Evolutionary conservation across 92 coral and sea anemone species (phyloP).

Genomic region (Umimayanthus chanpuru): DNA sequence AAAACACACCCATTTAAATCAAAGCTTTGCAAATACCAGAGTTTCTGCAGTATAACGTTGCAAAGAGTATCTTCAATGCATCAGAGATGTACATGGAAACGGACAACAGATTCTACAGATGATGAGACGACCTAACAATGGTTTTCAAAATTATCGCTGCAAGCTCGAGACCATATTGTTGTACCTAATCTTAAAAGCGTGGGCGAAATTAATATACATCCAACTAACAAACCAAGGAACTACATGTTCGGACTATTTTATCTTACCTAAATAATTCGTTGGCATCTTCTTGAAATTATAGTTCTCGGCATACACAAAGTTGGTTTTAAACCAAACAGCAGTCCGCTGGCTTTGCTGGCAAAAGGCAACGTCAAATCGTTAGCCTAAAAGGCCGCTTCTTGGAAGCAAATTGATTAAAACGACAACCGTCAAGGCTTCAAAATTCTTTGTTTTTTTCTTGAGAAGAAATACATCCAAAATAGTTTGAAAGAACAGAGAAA

Average conservation of each 20-base stretch:
- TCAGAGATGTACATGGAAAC: constrained; percentile 40
- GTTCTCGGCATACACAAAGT: constrained; percentile 49
- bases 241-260: constrained; percentile 40
- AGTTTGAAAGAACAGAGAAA: constrained; percentile 37
- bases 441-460: background rate
- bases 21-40: constrained; percentile 25
- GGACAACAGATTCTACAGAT: constrained; percentile 39
- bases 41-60: constrained; percentile 30
- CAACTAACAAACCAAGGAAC: constrained; percentile 50
- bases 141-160: constrained; percentile 42
- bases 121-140: constrained; percentile 44
- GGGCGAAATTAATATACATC: constrained; percentile 46
- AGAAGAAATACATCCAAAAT: constrained; percentile 8
- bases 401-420: constrained; percentile 6
- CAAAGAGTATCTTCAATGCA: constrained; percentile 27
- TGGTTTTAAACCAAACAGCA: constrained; percentile 47
- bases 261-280: constrained; percentile 40
- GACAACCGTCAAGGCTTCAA: constrained; percentile 10
- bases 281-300: constrained; percentile 35
- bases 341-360: constrained; percentile 35
- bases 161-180: constrained; percentile 48
- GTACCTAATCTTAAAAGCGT: constrained; percentile 50
- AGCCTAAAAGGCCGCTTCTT: constrained; percentile 25
- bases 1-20: constrained; percentile 49
- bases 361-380: constrained; percentile 36